These are phyloP conservation scores for Anticlea derivata DNA, from an alignment of 2,888 invertebrate genomes.

Conservation along the genomic window DNA sequence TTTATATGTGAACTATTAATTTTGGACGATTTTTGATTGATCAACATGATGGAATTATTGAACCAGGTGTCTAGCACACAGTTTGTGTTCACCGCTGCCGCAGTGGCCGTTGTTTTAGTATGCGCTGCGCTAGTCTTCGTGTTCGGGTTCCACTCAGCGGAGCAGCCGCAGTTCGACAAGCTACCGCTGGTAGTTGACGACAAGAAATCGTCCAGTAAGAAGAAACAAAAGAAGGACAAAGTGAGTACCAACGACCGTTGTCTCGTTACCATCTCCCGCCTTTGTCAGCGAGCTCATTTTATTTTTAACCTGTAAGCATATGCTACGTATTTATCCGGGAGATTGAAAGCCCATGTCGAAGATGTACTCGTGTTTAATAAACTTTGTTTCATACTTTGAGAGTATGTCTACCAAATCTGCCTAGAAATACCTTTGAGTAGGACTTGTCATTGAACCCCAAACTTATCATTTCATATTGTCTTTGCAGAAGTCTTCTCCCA, in stretches of 20 bases:
- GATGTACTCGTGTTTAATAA: conserved; percentile 3
- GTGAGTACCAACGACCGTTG: conserved; percentile 68
- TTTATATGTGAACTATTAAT: conserved; percentile 75
- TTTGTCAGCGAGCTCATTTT: conserved; percentile 69
- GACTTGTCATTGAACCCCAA: neutral
- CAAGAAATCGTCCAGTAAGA: conserved; percentile 87
- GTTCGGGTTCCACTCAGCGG: conserved; percentile 91
- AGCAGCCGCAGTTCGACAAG: conserved; percentile 92
- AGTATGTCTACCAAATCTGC: neutral
- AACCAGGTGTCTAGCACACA: conserved; percentile 83
- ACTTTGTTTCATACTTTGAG: conserved; percentile 14
- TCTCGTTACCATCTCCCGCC: conserved; percentile 48
- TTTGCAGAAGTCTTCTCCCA: conserved; percentile 85
- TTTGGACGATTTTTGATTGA: conserved; percentile 58
- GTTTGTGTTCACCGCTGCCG: conserved; percentile 81
- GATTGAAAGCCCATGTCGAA: conserved; percentile 35
- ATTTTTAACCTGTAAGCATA: conserved; percentile 79
- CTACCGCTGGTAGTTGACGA: conserved; percentile 86
- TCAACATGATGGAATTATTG: conserved; percentile 83
- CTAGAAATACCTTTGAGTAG: neutral
- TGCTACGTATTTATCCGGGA: conserved; percentile 57
- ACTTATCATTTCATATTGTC: neutral
- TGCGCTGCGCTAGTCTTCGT: conserved; percentile 90
- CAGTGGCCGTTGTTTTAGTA: conserved; percentile 86
- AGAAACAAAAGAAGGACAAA: conserved; percentile 88